phyloP scores from a whole-genome alignment of 2,797 vertebrate species.

The Gymnoscopelus microlampas region DNA sequence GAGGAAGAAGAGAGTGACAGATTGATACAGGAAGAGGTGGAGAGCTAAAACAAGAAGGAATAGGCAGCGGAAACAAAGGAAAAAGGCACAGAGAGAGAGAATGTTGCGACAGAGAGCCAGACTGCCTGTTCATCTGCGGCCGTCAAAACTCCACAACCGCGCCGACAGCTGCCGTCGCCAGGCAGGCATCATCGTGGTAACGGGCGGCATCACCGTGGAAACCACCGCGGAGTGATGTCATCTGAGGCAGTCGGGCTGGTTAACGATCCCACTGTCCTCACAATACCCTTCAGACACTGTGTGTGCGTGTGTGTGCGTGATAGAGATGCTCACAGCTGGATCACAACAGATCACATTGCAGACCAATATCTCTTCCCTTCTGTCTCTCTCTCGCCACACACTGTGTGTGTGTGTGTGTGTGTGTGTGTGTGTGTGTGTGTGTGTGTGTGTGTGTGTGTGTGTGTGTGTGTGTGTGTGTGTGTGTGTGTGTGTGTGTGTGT shows the following conservation, averaged over 20 bases:
- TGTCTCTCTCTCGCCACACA: no score
- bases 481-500: slow-evolving; percentile 16
- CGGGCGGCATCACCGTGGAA: slow-evolving; percentile 52
- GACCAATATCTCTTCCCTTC: no score
- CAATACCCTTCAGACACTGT: slow-evolving; percentile 29
- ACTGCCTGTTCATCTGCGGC: slow-evolving; percentile 63
- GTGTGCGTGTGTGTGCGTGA: background rate
- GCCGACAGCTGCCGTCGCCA: slow-evolving; percentile 34
- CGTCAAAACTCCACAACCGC: slow-evolving; percentile 67
- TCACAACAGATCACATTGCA: no score
- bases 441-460: background rate
- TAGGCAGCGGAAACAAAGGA: background rate
- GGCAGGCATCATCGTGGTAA: slow-evolving; percentile 54
- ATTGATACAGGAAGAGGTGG: background rate
- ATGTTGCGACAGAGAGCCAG: slow-evolving; percentile 54
- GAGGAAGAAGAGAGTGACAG: background rate
- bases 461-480: slow-evolving; percentile 28
- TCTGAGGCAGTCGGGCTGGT: slow-evolving; percentile 49
- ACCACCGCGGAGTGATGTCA: slow-evolving; percentile 64
- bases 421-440: slow-evolving; percentile 23
- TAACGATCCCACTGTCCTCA: slow-evolving; percentile 53
- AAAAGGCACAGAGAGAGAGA: slow-evolving; percentile 4
- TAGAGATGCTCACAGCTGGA: no score
- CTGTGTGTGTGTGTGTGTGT: slow-evolving; percentile 11
- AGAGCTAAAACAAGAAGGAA: background rate